Evolutionary conservation across 2,888 invertebrate genomes (phyloP).

Genomic region (Sinelater perroti): DNA sequence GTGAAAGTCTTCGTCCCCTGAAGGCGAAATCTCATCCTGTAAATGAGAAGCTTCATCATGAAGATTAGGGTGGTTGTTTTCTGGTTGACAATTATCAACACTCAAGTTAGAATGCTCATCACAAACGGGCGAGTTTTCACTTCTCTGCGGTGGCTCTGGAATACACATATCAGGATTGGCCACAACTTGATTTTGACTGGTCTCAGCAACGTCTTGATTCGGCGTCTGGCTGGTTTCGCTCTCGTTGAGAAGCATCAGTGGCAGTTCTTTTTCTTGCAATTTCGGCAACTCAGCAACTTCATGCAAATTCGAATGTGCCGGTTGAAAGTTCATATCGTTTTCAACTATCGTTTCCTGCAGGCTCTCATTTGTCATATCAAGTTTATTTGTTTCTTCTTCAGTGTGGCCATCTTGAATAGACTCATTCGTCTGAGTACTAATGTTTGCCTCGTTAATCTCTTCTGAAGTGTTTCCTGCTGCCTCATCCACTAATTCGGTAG

Average conservation of each 20-base stretch:
- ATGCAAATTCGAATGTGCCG: not conserved
- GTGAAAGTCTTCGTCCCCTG: not conserved
- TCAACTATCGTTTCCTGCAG: too few relatives aligned
- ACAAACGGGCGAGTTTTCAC: not conserved
- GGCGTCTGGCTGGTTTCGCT: not conserved
- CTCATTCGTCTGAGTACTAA: too few relatives aligned
- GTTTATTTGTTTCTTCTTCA: too few relatives aligned
- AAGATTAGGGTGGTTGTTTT: not conserved
- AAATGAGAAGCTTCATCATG: not conserved
- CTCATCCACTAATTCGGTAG: too few relatives aligned
- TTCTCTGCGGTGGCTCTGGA: too few relatives aligned
- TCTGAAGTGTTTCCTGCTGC: too few relatives aligned
- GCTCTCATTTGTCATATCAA: too few relatives aligned
- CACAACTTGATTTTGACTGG: not conserved
- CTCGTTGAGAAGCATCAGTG: not conserved
- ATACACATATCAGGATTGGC: too few relatives aligned
- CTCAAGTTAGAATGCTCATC: slow-evolving; percentile 16
- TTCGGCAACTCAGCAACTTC: not conserved
- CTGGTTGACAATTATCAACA: slow-evolving; percentile 10
- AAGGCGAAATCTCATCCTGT: slow-evolving; percentile 1
- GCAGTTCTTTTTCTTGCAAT: not conserved
- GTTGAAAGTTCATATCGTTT: not conserved
- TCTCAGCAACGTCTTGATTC: not conserved
- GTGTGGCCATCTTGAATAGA: too few relatives aligned
- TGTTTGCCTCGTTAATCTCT: too few relatives aligned